These are phyloP conservation scores for Thecophora atra DNA, from an alignment of 2,888 invertebrate genomes.

Conservation along the genomic window DNA sequence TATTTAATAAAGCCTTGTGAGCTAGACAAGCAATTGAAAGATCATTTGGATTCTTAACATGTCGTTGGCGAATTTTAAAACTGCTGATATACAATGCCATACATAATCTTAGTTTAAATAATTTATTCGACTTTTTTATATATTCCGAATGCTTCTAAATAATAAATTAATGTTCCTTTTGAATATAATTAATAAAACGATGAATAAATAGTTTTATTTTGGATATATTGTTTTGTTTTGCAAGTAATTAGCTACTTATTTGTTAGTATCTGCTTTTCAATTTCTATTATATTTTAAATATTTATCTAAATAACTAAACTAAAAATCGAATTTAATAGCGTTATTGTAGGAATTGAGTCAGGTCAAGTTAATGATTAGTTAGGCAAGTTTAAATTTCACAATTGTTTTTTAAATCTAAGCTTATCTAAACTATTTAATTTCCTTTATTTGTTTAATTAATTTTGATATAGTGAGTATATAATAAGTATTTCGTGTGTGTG, in stretches of 20 bases:
- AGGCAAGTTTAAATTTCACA: conserved; percentile 19
- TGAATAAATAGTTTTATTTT: conserved; percentile 1
- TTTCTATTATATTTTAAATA: conserved; percentile 4
- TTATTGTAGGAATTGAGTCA: conserved; percentile 27
- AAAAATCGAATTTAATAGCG: conserved; percentile 21
- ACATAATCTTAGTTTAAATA: no score
- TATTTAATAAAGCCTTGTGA: conserved; percentile 21
- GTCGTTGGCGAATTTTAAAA: no score
- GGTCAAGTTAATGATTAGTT: conserved; percentile 13
- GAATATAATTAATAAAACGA: no score
- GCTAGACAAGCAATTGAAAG: neutral
- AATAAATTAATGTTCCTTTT: no score
- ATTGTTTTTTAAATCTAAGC: conserved; percentile 15
- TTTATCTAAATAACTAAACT: neutral
- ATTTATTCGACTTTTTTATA: no score
- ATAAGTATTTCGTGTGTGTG: conserved; percentile 38
- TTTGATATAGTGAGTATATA: conserved; percentile 37
- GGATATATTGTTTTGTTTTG: conserved; percentile 20
- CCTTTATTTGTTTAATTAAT: neutral
- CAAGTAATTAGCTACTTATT: conserved; percentile 29
- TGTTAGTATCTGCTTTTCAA: conserved; percentile 23
- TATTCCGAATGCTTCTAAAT: no score
- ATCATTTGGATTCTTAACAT: no score
- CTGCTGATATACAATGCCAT: no score
- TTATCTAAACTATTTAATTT: conserved; percentile 10